Evolutionary conservation across 2,797 vertebrate species (phyloP).

Genomic region (Hydrolagus colliei): DNA sequence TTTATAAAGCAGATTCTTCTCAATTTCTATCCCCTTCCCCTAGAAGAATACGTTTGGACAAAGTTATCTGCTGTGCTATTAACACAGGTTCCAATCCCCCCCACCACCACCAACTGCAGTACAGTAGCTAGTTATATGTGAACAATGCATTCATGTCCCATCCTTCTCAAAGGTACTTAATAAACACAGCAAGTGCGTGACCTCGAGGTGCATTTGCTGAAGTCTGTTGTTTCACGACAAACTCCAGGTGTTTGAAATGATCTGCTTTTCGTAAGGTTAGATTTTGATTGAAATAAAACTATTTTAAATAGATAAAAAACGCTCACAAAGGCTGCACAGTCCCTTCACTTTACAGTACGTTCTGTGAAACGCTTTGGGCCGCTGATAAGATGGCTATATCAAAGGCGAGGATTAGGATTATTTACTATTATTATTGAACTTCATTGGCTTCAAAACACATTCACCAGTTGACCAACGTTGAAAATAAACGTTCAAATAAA

Average conservation of each 20-base stretch:
- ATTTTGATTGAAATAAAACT: no score
- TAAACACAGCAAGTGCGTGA: conserved; percentile 25
- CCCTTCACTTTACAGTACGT: no score
- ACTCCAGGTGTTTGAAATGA: conserved; percentile 30
- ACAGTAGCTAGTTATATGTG: neutral
- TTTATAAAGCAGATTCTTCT: neutral
- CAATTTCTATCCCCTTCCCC: neutral
- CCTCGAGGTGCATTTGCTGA: neutral
- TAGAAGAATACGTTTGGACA: conserved; percentile 18
- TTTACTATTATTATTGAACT: conserved; percentile 28
- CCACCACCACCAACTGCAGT: no score
- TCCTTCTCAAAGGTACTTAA: conserved; percentile 10
- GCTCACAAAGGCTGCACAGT: no score
- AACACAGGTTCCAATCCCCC: neutral
- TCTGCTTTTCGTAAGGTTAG: conserved; percentile 32
- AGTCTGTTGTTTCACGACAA: neutral
- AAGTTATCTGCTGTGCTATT: conserved; percentile 3
- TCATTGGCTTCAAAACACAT: conserved; percentile 34
- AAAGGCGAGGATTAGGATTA: no score
- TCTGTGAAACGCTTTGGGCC: no score
- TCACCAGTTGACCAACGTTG: neutral
- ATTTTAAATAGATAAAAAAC: no score
- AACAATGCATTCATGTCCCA: conserved; percentile 12
- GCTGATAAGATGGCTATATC: no score
- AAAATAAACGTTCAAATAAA: no score